Conservation (phyloP, 2,888 invertebrate genomes). For the Tiphia femorata region DNA sequence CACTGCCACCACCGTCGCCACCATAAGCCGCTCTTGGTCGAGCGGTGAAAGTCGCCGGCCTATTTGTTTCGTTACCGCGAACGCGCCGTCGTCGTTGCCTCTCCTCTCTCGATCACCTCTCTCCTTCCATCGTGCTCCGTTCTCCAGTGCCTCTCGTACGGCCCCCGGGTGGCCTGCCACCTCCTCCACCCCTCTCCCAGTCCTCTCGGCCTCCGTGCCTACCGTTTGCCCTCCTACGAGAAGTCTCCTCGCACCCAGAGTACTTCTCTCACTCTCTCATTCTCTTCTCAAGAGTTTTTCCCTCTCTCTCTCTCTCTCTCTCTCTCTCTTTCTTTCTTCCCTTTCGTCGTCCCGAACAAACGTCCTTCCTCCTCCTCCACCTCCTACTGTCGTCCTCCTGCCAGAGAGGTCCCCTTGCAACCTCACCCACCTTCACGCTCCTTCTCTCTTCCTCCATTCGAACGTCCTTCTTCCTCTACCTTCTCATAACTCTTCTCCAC, state of each 20-base stretch:
- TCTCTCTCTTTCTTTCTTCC: constrained; percentile 5
- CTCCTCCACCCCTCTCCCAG: neutral
- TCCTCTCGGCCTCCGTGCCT: too few relatives aligned
- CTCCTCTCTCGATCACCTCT: neutral
- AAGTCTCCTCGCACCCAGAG: neutral
- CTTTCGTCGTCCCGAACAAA: neutral
- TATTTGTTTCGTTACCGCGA: constrained; percentile 62
- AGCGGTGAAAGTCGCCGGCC: constrained; percentile 67
- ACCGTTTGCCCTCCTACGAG: neutral
- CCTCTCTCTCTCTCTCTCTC: constrained; percentile 5
- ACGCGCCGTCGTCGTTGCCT: constrained; percentile 30
- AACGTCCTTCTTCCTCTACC: neutral
- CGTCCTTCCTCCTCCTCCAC: neutral
- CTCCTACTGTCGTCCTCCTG: neutral
- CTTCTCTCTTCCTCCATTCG: neutral
- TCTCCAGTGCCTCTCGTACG: neutral
- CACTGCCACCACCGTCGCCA: neutral
- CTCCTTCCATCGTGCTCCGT: neutral
- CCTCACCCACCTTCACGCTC: neutral
- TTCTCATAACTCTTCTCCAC: constrained; percentile 4
- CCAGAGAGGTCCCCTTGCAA: neutral
- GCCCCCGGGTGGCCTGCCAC: neutral
- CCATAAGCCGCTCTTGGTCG: constrained; percentile 34
- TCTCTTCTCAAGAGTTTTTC: too few relatives aligned
- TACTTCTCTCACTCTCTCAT: neutral